Conservation (phyloP, 1,140 invertebrate genomes). For the Armadillidium nasatum region DNA sequence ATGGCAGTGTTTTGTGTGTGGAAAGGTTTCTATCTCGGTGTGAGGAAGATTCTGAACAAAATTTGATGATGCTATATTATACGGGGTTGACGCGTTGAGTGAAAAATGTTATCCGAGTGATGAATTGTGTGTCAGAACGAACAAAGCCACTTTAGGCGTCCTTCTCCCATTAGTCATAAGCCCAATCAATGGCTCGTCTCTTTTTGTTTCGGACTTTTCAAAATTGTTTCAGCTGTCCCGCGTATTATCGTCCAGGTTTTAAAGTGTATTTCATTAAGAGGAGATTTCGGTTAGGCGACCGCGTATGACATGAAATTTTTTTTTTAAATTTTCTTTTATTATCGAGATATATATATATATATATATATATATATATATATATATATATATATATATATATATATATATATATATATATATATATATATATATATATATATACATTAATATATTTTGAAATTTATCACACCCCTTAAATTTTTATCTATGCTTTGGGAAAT, state of each 20-base stretch:
- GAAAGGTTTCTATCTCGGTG: background rate
- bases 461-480: no score
- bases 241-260: background rate
- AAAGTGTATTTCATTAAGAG: background rate
- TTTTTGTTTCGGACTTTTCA: slow-evolving; percentile 40
- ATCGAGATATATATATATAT: background rate
- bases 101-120: slow-evolving; percentile 42
- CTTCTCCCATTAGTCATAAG: slow-evolving; percentile 43
- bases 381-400: no score
- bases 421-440: no score
- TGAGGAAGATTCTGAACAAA: slow-evolving; percentile 31
- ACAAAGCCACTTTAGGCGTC: slow-evolving; percentile 43
- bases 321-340: background rate
- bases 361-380: background rate
- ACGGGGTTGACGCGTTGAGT: slow-evolving; percentile 42
- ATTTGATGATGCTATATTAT: slow-evolving; percentile 43
- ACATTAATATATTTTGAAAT: no score
- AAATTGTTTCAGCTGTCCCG: slow-evolving; percentile 33
- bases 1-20: background rate
- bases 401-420: no score
- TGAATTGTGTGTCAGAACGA: slow-evolving; percentile 43
- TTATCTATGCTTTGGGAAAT: no score
- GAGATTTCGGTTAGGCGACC: no score
- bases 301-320: background rate
- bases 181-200: slow-evolving; percentile 41